Evolutionary conservation across 2,797 vertebrate species (phyloP).

Genomic region (Tokudaia muenninki): DNA sequence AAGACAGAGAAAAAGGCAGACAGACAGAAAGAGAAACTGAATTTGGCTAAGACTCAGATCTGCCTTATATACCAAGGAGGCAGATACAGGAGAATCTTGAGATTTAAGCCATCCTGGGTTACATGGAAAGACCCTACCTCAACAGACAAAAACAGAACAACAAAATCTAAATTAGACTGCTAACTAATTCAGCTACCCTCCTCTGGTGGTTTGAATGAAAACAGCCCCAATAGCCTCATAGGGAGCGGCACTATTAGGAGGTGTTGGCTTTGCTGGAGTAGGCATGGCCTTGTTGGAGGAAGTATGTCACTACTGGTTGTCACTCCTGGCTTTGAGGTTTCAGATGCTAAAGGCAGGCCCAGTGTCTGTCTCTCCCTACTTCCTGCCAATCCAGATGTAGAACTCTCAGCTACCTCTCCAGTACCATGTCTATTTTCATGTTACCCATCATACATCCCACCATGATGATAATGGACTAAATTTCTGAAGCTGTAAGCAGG

Average conservation of each 20-base stretch:
- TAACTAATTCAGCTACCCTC: neutral
- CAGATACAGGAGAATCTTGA: neutral
- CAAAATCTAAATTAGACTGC: neutral
- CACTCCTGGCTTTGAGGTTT: neutral
- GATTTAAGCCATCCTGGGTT: neutral
- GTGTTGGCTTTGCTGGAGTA: neutral
- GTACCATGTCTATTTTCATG: neutral
- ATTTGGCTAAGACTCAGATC: conserved; percentile 29
- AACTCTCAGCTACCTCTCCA: neutral
- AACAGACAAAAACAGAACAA: neutral
- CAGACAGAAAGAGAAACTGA: neutral
- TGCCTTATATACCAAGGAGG: neutral
- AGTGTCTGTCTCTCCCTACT: neutral
- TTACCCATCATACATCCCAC: too few relatives aligned
- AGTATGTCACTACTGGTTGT: neutral
- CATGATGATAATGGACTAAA: neutral
- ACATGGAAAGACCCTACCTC: neutral
- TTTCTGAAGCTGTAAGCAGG: neutral
- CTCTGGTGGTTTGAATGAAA: neutral
- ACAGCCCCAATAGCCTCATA: neutral
- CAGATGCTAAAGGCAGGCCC: neutral
- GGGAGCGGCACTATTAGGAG: neutral
- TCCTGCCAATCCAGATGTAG: neutral
- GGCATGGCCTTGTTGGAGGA: neutral
- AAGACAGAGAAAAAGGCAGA: neutral